A percentile compares a stretch with the other conserved stretches of the same genome.
These are phyloP conservation scores for Bruchidius siliquastri DNA, from an alignment of 2,888 invertebrate genomes.

Conservation along the genomic window DNA sequence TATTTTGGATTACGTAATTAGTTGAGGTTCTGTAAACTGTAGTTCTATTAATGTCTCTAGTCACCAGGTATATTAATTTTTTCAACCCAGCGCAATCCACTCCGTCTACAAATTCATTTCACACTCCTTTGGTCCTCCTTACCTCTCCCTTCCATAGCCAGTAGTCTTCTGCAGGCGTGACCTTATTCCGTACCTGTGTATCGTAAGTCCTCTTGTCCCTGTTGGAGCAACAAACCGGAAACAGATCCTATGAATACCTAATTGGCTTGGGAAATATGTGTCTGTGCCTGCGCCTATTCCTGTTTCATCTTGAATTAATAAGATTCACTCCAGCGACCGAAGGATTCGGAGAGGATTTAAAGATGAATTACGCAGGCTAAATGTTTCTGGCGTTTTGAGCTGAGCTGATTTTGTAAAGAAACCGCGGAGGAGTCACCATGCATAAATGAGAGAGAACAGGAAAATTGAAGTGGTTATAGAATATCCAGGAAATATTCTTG, in stretches of 20 bases:
- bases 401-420: background rate
- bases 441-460: background rate
- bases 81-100: no score
- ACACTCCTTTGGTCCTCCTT: no score
- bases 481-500: no score
- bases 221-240: background rate
- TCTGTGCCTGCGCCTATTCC: constrained; percentile 1
- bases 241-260: constrained; percentile 9
- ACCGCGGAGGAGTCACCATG: background rate
- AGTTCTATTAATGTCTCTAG: no score
- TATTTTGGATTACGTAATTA: no score
- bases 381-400: constrained; percentile 5
- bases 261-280: constrained; percentile 4
- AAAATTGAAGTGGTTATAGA: background rate
- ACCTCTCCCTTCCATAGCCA: no score
- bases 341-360: background rate
- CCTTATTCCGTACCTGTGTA: background rate
- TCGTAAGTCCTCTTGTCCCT: background rate
- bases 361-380: constrained; percentile 5
- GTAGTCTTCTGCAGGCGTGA: background rate
- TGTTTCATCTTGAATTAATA: constrained; percentile 11
- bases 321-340: constrained; percentile 3
- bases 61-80: no score
- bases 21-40: no score
- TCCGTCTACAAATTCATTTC: no score